A percentile compares a stretch with the other conserved stretches of the same genome.
These are phyloP conservation scores for Tholera decimalis DNA, from an alignment of 2,888 invertebrate species.

Conservation along the genomic window DNA sequence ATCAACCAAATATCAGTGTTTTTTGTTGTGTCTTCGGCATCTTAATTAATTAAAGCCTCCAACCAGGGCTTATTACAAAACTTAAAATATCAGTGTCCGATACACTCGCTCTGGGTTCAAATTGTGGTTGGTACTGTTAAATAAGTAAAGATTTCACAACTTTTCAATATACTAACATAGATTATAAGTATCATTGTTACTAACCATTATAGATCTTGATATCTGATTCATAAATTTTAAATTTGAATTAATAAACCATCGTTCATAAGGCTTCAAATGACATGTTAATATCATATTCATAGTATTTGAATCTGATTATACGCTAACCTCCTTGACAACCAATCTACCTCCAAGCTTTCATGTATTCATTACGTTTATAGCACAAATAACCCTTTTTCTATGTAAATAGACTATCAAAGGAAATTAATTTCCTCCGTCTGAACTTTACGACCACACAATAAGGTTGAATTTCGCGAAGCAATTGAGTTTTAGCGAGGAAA, in stretches of 20 bases:
- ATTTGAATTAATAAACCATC: constrained; percentile 5
- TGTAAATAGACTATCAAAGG: constrained; percentile 74
- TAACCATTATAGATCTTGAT: too few relatives aligned
- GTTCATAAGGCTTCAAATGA: constrained; percentile 17
- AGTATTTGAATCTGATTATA: constrained; percentile 45
- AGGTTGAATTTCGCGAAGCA: constrained; percentile 18
- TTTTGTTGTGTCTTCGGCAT: too few relatives aligned
- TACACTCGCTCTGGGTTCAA: too few relatives aligned
- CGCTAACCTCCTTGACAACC: constrained; percentile 22
- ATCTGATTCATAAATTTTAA: too few relatives aligned
- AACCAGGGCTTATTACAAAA: too few relatives aligned
- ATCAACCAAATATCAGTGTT: too few relatives aligned
- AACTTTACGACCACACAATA: constrained; percentile 34
- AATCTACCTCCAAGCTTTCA: constrained; percentile 44
- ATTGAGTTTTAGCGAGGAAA: constrained; percentile 14
- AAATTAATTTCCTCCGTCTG: constrained; percentile 46
- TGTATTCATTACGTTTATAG: constrained; percentile 71
- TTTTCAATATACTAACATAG: too few relatives aligned
- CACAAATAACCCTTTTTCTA: constrained; percentile 72
- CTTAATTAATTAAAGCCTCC: too few relatives aligned
- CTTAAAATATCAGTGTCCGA: too few relatives aligned
- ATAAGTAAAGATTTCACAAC: too few relatives aligned
- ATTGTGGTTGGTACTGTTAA: too few relatives aligned
- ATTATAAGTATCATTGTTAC: too few relatives aligned
- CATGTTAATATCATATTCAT: constrained; percentile 30